Percentiles rank a stretch among this genome's conserved stretches.
Evolutionary conservation across 2,888 invertebrate species (phyloP).

Genomic region (Amblyjoppa fuscipennis): DNA sequence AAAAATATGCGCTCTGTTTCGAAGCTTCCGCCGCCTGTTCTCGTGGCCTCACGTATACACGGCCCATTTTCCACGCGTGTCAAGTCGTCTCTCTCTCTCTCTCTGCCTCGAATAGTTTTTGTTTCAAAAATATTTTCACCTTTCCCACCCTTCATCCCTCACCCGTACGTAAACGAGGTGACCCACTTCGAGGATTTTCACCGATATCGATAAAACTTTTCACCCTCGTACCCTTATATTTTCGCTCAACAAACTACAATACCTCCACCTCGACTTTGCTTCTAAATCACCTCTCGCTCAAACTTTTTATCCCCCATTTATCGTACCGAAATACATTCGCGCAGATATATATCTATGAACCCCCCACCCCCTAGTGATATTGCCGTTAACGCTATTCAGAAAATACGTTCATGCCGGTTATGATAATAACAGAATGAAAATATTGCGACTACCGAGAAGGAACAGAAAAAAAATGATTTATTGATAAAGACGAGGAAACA

Average conservation of each 20-base stretch:
- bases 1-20: neutral
- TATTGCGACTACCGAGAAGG: neutral
- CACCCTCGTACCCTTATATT: neutral
- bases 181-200: conserved; percentile 55
- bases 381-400: neutral
- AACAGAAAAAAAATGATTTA: neutral
- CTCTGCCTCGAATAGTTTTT: conserved; percentile 10
- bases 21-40: neutral
- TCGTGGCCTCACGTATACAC: neutral
- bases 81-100: conserved; percentile 1
- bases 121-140: conserved; percentile 47
- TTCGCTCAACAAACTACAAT: conserved; percentile 41
- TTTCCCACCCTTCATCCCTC: neutral
- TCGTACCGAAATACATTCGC: conserved; percentile 4
- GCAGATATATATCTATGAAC: neutral
- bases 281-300: conserved; percentile 7
- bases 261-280: neutral
- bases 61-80: conserved; percentile 1
- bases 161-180: conserved; percentile 26
- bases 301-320: conserved; percentile 22
- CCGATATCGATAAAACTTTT: conserved; percentile 59
- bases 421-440: conserved; percentile 8
- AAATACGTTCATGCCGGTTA: neutral
- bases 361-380: neutral
- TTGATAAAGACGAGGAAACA: neutral